Evolutionary conservation across 2,113 vertebrate species (phyloP).

Genomic region (Coracopsis vasa): DNA sequence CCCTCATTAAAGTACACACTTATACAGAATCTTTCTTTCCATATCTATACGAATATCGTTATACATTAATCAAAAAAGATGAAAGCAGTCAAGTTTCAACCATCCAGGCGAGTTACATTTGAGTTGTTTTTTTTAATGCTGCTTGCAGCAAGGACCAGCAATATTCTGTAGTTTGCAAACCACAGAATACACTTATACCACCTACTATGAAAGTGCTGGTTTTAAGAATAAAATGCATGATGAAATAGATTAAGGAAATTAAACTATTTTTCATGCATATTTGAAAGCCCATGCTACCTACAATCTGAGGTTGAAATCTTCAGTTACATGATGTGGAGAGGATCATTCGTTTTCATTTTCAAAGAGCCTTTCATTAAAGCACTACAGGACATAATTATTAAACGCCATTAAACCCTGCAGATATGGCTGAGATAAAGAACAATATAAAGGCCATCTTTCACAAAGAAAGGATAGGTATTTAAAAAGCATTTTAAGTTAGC

Average conservation of each 20-base stretch:
- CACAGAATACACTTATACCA: not conserved
- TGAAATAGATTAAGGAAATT: not conserved
- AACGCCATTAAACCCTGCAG: not conserved
- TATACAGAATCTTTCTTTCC: not conserved
- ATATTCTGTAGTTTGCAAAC: not conserved
- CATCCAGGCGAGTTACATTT: not conserved
- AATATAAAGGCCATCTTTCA: not conserved
- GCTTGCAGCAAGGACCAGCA: not conserved
- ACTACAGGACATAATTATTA: not conserved
- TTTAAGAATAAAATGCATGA: not conserved
- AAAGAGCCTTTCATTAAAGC: conserved; percentile 7
- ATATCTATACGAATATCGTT: not conserved
- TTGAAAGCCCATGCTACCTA: not conserved
- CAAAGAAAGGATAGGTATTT: not conserved
- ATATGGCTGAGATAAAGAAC: not conserved
- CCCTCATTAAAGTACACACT: not conserved
- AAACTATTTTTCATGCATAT: not conserved
- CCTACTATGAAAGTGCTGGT: not conserved
- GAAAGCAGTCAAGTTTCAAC: not conserved
- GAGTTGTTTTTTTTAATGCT: not conserved
- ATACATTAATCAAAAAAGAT: not conserved
- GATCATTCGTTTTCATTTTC: not conserved
- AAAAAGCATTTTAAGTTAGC: not conserved
- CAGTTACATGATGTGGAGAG: not conserved
- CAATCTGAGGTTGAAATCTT: conserved; percentile 3